Evolutionary conservation across 2,797 vertebrate species (phyloP).

Genomic region (Sebastes diploproa): DNA sequence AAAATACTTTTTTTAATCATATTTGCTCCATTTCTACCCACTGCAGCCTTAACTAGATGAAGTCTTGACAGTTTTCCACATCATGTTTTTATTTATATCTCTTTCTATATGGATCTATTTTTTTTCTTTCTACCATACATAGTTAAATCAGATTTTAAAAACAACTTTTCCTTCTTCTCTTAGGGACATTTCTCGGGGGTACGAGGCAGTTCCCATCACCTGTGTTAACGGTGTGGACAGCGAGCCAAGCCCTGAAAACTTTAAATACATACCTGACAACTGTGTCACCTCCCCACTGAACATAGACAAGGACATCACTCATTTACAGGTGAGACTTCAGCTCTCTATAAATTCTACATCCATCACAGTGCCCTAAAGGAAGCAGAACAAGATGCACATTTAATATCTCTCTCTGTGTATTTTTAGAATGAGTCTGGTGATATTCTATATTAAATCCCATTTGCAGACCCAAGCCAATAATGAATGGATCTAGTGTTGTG

Average conservation of each 20-base stretch:
- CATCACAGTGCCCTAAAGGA: not conserved
- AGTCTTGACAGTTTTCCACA: not conserved
- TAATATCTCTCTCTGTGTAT: not conserved
- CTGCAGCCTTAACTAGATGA: not conserved
- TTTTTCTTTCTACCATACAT: not conserved
- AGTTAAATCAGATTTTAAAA: not conserved
- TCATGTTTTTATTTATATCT: not conserved
- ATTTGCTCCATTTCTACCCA: too few relatives aligned
- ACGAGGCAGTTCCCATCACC: constrained; percentile 89
- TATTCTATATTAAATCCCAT: not conserved
- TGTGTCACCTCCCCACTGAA: constrained; percentile 94
- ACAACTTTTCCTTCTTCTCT: not conserved
- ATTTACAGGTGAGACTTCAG: constrained; percentile 87
- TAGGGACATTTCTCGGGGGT: constrained; percentile 95
- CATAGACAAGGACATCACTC: constrained; percentile 95
- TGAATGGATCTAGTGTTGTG: not conserved
- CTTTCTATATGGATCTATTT: not conserved
- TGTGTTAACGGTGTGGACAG: constrained; percentile 92
- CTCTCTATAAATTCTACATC: not conserved
- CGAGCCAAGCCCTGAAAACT: constrained; percentile 89
- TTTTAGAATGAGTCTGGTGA: not conserved
- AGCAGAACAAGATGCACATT: not conserved
- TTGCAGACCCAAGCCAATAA: not conserved
- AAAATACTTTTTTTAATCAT: too few relatives aligned
- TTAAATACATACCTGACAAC: constrained; percentile 95